Base-by-base conservation (phyloP, 1,140 invertebrate species). In the Scaptomyza montana region DNA sequence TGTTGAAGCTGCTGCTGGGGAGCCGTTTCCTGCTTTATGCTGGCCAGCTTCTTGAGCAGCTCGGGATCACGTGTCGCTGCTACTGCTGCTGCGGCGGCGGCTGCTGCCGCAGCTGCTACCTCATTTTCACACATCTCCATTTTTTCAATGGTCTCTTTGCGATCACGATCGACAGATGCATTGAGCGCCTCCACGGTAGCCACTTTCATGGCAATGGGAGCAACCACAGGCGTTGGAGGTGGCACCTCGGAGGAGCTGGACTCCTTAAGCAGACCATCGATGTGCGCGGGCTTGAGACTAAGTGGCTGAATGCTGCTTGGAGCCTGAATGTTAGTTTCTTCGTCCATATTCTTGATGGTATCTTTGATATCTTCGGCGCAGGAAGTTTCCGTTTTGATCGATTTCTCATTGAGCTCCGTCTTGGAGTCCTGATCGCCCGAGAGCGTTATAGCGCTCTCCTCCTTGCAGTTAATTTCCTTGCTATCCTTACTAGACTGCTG, bases 401-500 rank as follows among this genome's bases (percentile, higher is more conserved):
- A 60, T 50, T 91, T 91, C 12, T 90, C 90, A n/a, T 53, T 72
- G 13, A 57, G 28, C 9, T 90, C 89, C 7, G 72, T 41, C 45
- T 91, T 91, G 41, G 57, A 56, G 30, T 91, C 90, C 62, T 77
- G 59, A 50, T 91, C 89, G 28, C 49, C 43, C 5, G 69, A 36
- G 16, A 72, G 28, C 36, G 73, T 56, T 5, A 84, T 72, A 8
- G 75, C 81, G 28, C 60, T 75, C 74, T 91, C 89, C 50, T 91
- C 90, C 60, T 91, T 87, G 84, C 84, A 86, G 64, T 76, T 86
- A 16, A 78, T 78, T 50, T 93, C 91, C 73, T 93, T 84, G 92
- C 94, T 93, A 82, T 93, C 91, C 92, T 95, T 93, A 16, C 46
- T 72, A 87, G 94, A 92, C 67, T 95, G 86, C 60, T 89, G 86